Evolutionary conservation across 1,140 invertebrate species (phyloP).

Genomic region (Pseudobourletiella spinata): DNA sequence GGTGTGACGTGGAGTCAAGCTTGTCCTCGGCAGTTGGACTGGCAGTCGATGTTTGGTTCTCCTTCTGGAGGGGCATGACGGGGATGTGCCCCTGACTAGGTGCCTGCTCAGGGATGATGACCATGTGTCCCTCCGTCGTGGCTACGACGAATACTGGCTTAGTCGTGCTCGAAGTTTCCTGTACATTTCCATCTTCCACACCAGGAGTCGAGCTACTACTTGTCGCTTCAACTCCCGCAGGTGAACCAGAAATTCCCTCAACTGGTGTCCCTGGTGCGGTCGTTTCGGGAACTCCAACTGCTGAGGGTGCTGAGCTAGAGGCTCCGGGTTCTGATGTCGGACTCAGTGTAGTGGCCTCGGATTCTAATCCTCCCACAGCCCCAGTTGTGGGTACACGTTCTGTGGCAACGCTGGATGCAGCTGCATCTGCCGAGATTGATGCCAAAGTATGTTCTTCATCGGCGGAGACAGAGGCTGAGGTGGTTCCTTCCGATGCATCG

Average conservation of each 20-base stretch:
- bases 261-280: neutral
- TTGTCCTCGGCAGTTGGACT: too few species aligned
- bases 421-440: neutral
- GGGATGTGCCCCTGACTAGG: neutral
- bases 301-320: neutral
- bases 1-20: too few species aligned
- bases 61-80: neutral
- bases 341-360: too few species aligned
- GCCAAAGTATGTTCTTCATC: too few species aligned
- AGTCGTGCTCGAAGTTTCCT: neutral
- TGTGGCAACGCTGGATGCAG: neutral
- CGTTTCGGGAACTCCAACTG: neutral
- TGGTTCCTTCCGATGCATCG: too few species aligned
- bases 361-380: too few species aligned
- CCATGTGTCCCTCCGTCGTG: neutral
- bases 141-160: neutral
- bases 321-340: neutral
- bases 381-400: neutral
- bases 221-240: neutral
- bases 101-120: neutral
- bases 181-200: too few species aligned
- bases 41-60: neutral
- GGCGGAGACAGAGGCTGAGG: too few species aligned
- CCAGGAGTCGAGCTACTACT: neutral
- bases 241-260: neutral